Base-by-base conservation (phyloP, 2,797 vertebrate species). In the Gorsachius magnificus region DNA sequence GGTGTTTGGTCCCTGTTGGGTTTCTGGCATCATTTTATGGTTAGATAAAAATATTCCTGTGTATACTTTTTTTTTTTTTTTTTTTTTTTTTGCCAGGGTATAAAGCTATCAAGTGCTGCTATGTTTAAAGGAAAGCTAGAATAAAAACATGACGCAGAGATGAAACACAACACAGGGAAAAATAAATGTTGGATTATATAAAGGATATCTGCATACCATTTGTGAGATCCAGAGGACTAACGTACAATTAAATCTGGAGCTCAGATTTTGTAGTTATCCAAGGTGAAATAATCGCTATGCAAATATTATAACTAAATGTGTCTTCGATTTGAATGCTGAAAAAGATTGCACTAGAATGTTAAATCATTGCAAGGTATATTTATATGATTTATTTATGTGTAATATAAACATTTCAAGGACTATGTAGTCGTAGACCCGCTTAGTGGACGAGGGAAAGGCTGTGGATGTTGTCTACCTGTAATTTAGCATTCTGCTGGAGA, bases 21-120 rank as follows among this genome's bases (percentile, higher is more conserved):
- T 97, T 96, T 95, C 96, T 96, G 96, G 89, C 89, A 97, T 90
- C 65, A 90, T 89, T 96, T 96, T 96, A 53, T 93, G 45, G 33
- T 90, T 96, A 89, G 74, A 93, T 94, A 93, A 94, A 97, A 91
- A 89, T 63, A 90, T 96, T 95, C 36, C 35, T 97, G 90, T 91
- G 26, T 88, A 83, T 80, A 60, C 16, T n/a, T n/a, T 57, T 46
- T 72, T 53, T 63, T 13, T 38, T 50, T 36, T 24, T 46, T 20
- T 46, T 20, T 5, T 43, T 43, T 21, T 21, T 29, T n/a, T 33
- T 5, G 0, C 51, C 46, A 56, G 50, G 17, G 76, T 60, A 60
- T 24, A 89, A 80, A 90, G 29, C 36, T 87, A 38, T 87, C 60
- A 24, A 69, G n/a, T 41, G 29, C 21, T 87, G 13, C 26, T 70